Percentiles rank a stretch among this genome's conserved stretches.
Conservation (phyloP, 2,797 vertebrate species). For the Balearica regulorum region DNA sequence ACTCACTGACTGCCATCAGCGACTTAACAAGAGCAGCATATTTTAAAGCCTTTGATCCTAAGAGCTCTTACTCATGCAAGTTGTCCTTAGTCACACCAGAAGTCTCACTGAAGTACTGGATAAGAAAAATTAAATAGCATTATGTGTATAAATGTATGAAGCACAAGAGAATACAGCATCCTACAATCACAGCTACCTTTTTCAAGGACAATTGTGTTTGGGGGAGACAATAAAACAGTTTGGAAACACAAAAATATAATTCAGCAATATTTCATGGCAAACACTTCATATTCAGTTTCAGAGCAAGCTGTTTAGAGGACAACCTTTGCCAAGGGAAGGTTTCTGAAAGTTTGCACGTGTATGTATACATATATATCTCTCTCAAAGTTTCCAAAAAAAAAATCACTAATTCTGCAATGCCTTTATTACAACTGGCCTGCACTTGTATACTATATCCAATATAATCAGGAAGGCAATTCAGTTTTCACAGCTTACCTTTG, state of each 20-base stretch:
- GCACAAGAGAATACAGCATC: neutral
- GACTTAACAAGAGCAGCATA: neutral
- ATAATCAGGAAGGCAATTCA: neutral
- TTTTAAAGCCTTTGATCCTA: slow-evolving; percentile 25
- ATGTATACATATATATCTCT: no score
- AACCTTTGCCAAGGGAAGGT: neutral
- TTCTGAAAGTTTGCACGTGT: neutral
- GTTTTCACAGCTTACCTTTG: neutral
- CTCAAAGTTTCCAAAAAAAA: neutral
- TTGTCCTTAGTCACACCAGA: slow-evolving; percentile 14
- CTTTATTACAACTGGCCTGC: neutral
- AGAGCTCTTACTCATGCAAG: neutral
- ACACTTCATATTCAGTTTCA: neutral
- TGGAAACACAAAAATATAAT: neutral
- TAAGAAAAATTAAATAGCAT: neutral
- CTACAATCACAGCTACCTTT: neutral
- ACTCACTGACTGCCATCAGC: neutral
- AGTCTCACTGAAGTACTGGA: neutral
- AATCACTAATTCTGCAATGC: fast-evolving
- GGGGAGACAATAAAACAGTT: neutral
- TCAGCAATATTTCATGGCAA: neutral
- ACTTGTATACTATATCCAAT: neutral
- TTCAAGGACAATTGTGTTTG: neutral
- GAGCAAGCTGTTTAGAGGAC: neutral
- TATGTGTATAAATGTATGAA: neutral